A percentile compares a stretch with the other conserved stretches of the same genome.
Conservation (phyloP, 2,113 vertebrate genomes). For the Gallinago undulata region DNA sequence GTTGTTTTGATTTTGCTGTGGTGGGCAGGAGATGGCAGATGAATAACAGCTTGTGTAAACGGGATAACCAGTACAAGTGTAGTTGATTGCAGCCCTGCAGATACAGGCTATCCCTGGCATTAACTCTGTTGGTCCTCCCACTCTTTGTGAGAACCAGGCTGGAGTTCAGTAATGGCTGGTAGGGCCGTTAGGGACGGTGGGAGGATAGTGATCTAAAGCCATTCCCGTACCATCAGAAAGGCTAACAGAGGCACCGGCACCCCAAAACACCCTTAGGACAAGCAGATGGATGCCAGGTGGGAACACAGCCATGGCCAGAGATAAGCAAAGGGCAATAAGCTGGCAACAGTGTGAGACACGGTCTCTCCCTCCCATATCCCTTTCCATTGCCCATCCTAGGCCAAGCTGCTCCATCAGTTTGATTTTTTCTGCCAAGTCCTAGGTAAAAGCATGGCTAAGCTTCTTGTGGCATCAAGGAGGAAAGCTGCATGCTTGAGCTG, state of each 20-base stretch:
- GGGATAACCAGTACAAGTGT: background rate
- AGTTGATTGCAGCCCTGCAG: background rate
- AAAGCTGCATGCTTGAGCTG: background rate
- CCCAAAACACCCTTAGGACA: background rate
- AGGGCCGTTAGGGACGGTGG: background rate
- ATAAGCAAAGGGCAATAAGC: background rate
- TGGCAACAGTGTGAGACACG: background rate
- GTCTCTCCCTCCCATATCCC: background rate
- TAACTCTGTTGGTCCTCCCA: background rate
- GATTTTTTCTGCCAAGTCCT: background rate
- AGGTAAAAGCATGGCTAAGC: background rate
- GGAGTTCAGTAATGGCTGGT: background rate
- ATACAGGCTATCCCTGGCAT: background rate
- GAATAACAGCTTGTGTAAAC: background rate
- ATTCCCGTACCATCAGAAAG: background rate
- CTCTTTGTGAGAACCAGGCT: background rate
- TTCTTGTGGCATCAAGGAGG: background rate
- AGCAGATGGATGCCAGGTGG: background rate
- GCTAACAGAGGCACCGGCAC: background rate
- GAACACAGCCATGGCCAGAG: background rate
- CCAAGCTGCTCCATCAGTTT: background rate
- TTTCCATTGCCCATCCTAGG: background rate
- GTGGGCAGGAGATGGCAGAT: background rate
- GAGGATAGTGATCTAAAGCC: background rate
- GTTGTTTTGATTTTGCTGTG: background rate